Base-by-base conservation (phyloP, 1,140 invertebrate species). In the Microplitis mediator region DNA sequence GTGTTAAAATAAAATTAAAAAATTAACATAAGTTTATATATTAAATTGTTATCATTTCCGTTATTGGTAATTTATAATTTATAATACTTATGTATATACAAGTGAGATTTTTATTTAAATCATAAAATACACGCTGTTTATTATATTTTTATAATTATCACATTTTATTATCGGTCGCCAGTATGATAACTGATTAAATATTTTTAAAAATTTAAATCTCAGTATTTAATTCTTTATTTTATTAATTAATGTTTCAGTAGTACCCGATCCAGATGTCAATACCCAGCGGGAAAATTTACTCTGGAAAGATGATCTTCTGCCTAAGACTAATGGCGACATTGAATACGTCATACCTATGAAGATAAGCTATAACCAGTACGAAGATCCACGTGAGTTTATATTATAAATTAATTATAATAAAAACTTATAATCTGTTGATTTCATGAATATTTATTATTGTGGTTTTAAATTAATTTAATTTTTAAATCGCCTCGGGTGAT, bases 371-470 rank as follows among this genome's bases (percentile, higher is more conserved):
- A 85, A 85, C 77, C 80, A 82, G 34, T 85, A 82, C 66, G 85
- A 86, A 74, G 85, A 85, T 81, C 77, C 81, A 45, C 70, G 86
- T 87, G 77, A 86, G 85, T 83, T 35, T 2, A 23, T 14, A 23
- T 62, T 45, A 14, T 54, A 14, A 54, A 4, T n/a, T 3, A 13
- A 62, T 34, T 36, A 8, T 13, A 9, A 34, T 16, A 32, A 36
- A 5, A 13, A 31, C 51, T 14, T 16, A 8, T 32, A 31, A 62
- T 62, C 60, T 62, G 31, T 4, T n/a, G 60, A 62, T 62, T 36
- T 13, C n/a, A 16, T 62, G 4, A 62, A 62, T n/a, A 31, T 36
- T 14, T 31, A n/a, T 62, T 32, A 31, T 39, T 16, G 32, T 62
- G 13, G 4, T 62, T 36, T 4, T 23, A 3, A 54, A 45, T 45